Percentiles rank a stretch among this genome's conserved stretches.
Evolutionary conservation across 1,140 invertebrate genomes (phyloP).

Genomic region (Panagrolaimus sp.): DNA sequence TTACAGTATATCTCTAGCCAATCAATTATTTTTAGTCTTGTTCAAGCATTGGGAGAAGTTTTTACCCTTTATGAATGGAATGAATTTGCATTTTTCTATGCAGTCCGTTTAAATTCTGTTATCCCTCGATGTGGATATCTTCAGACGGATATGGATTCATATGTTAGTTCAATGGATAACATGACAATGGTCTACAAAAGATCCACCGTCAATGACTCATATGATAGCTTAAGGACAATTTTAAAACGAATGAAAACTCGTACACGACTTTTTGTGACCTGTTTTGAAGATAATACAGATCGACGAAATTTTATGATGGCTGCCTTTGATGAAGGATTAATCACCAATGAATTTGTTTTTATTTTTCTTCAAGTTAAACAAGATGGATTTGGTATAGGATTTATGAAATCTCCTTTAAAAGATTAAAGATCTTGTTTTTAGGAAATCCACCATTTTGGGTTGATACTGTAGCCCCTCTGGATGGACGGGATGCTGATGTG

Average conservation of each 20-base stretch:
- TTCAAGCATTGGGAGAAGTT: conserved; percentile 4
- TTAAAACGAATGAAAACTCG: conserved; percentile 3
- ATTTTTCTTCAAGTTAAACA: conserved; percentile 20
- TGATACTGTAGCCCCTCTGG: not conserved
- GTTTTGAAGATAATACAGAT: conserved; percentile 16
- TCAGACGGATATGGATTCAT: conserved; percentile 1
- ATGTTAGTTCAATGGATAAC: not conserved
- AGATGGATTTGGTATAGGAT: conserved; percentile 21
- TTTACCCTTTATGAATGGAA: conserved; percentile 19
- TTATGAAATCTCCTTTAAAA: not conserved
- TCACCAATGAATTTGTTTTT: conserved; percentile 20
- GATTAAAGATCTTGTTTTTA: not conserved
- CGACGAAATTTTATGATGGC: conserved; percentile 25
- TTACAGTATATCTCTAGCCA: not conserved
- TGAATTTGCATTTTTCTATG: not conserved
- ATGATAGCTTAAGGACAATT: not conserved
- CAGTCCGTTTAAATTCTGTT: not conserved
- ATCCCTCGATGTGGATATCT: not conserved
- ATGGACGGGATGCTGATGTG: not conserved
- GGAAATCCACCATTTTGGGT: conserved; percentile 22
- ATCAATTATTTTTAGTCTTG: conserved; percentile 12
- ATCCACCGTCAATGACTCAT: not conserved
- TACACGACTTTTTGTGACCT: not conserved
- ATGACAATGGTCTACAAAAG: conserved; percentile 3
- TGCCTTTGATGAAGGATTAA: conserved; percentile 13